These are phyloP conservation scores for Hermetia illucens DNA, from an alignment of 1,140 invertebrate species.

Conservation along the genomic window DNA sequence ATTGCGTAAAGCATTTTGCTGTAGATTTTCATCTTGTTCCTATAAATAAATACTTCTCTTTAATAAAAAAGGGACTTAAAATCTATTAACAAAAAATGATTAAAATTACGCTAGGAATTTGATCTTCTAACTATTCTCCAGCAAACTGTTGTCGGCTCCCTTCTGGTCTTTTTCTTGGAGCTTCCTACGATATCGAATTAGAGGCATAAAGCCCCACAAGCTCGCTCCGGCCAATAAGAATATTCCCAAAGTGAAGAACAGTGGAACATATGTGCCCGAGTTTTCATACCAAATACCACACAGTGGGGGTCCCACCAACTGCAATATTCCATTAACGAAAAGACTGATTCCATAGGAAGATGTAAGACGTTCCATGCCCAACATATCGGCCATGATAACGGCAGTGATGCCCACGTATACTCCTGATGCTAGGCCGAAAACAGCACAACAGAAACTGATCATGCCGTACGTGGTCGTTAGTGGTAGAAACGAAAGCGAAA, in stretches of 20 bases:
- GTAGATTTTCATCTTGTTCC: too few relatives aligned
- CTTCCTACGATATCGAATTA: constrained; percentile 35
- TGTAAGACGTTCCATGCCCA: constrained; percentile 66
- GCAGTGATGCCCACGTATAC: constrained; percentile 74
- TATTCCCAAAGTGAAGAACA: constrained; percentile 56
- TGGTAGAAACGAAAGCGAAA: constrained; percentile 54
- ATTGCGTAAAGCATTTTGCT: too few relatives aligned
- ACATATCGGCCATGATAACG: constrained; percentile 71
- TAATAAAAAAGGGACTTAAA: too few relatives aligned
- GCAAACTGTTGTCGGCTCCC: too few relatives aligned
- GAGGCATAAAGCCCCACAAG: constrained; percentile 59
- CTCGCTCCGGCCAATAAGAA: constrained; percentile 55
- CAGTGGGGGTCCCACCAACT: constrained; percentile 63
- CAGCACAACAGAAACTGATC: constrained; percentile 50
- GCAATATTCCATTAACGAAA: constrained; percentile 67
- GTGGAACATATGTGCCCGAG: constrained; percentile 47
- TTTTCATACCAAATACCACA: constrained; percentile 52
- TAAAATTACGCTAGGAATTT: too few relatives aligned
- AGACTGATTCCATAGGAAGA: constrained; percentile 73
- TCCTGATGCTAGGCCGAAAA: constrained; percentile 70
- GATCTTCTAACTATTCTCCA: too few relatives aligned
- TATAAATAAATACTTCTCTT: too few relatives aligned
- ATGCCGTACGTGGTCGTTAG: constrained; percentile 38
- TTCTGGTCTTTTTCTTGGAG: too few relatives aligned
- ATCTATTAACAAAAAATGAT: too few relatives aligned